Conservation (phyloP, 2,888 invertebrate species). For the Perithous albicinctus region DNA sequence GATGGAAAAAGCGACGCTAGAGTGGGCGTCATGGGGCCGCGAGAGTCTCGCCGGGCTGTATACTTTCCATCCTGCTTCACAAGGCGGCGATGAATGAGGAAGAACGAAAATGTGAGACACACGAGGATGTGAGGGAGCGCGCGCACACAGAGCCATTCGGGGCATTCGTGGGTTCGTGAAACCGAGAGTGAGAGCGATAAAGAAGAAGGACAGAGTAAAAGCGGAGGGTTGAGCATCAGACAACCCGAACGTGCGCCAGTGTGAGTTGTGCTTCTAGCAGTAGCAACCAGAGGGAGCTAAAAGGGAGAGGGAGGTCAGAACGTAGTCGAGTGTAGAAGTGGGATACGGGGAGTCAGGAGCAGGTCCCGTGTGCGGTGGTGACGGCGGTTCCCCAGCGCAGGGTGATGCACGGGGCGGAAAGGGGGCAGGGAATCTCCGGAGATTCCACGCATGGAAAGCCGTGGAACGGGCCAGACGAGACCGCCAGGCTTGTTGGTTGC, state of each 20-base stretch:
- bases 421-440: slow-evolving; percentile 78
- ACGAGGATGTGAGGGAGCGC: slow-evolving; percentile 39
- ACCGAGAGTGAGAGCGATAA: slow-evolving; percentile 26
- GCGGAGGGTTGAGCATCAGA: slow-evolving; percentile 57
- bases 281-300: slow-evolving; percentile 54
- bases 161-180: slow-evolving; percentile 64
- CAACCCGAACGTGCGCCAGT: slow-evolving; percentile 67
- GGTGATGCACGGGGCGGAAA: slow-evolving; percentile 64
- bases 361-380: slow-evolving; percentile 70
- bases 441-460: slow-evolving; percentile 81
- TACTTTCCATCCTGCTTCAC: slow-evolving; percentile 55
- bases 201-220: slow-evolving; percentile 56
- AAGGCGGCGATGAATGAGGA: slow-evolving; percentile 56
- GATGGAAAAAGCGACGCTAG: slow-evolving; percentile 47
- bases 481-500: slow-evolving; percentile 81
- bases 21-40: slow-evolving; percentile 59
- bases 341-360: slow-evolving; percentile 59
- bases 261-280: slow-evolving; percentile 65
- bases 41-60: slow-evolving; percentile 57
- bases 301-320: slow-evolving; percentile 60
- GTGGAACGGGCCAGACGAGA: slow-evolving; percentile 78
- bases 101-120: slow-evolving; percentile 49
- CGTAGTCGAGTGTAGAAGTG: slow-evolving; percentile 50
- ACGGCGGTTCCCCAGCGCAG: slow-evolving; percentile 68
- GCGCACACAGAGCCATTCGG: slow-evolving; percentile 66